Evolutionary conservation across 2,888 invertebrate species (phyloP).

Genomic region (Antitype chi): DNA sequence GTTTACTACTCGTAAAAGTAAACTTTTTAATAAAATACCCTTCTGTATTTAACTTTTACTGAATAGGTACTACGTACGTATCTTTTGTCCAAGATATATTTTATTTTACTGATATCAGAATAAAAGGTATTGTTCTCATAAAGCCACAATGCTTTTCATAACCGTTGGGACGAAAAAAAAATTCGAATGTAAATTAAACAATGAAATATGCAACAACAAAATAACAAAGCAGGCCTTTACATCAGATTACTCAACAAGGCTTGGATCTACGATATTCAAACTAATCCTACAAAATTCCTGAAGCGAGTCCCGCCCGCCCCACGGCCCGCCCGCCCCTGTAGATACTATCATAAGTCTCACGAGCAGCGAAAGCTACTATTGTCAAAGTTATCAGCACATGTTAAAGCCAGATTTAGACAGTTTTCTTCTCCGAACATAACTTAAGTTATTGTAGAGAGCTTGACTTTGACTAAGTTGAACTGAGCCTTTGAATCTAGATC

Average conservation of each 20-base stretch:
- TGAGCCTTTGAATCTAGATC: conserved; percentile 48
- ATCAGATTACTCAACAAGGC: conserved; percentile 56
- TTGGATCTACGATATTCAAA: conserved; percentile 56
- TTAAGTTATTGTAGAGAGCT: conserved; percentile 45
- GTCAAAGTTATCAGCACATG: conserved; percentile 62
- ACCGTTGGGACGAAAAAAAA: conserved; percentile 49
- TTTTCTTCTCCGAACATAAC: conserved; percentile 51
- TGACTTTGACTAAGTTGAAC: conserved; percentile 49
- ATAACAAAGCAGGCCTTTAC: conserved; percentile 57
- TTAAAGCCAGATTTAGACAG: conserved; percentile 60
- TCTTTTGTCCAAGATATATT: conserved; percentile 49
- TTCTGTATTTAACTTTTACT: conserved; percentile 15
- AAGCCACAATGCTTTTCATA: conserved; percentile 56
- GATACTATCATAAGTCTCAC: conserved; percentile 55
- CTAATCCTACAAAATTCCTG: conserved; percentile 60
- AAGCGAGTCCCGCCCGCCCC: conserved; percentile 24
- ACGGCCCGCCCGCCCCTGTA: conserved; percentile 12
- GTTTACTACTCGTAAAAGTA: too few relatives aligned
- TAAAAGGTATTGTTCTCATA: conserved; percentile 66
- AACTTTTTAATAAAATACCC: conserved; percentile 18
- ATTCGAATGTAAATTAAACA: conserved; percentile 58
- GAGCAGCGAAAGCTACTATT: conserved; percentile 49
- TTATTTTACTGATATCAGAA: conserved; percentile 53
- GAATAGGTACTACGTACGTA: conserved; percentile 27
- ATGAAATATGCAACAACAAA: conserved; percentile 64